A percentile compares a stretch with the other conserved stretches of the same genome.
Evolutionary conservation across 2,888 invertebrate species (phyloP).

Genomic region (Leucozona laternaria): DNA sequence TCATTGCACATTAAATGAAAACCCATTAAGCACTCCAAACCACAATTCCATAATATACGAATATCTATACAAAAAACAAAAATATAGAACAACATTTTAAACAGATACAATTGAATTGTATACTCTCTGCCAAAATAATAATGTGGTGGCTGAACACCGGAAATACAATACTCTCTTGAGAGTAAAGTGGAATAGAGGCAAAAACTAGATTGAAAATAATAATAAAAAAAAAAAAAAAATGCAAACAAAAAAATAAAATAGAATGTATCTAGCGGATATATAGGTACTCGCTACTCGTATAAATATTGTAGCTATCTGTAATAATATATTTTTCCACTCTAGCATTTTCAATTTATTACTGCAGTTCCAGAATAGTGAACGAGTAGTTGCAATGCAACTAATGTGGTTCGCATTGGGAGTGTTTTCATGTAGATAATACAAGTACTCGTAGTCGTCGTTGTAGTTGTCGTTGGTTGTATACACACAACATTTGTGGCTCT

Average conservation of each 20-base stretch:
- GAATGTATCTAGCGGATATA: conserved; percentile 31
- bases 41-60: conserved; percentile 20
- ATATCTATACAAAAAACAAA: not conserved
- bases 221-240: not conserved
- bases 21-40: conserved; percentile 57
- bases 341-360: conserved; percentile 72
- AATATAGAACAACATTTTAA: conserved; percentile 39
- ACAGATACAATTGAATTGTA: conserved; percentile 60
- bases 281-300: not conserved
- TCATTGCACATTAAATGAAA: conserved; percentile 60
- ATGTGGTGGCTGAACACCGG: conserved; percentile 61
- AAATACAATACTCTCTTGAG: conserved; percentile 53
- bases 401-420: conserved; percentile 62
- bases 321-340: conserved; percentile 45
- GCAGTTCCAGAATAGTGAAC: conserved; percentile 48
- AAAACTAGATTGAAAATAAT: conserved; percentile 28
- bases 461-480: no score
- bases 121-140: conserved; percentile 67
- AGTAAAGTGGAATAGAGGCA: conserved; percentile 23
- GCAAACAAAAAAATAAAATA: conserved; percentile 9
- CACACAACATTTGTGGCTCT: conserved; percentile 14
- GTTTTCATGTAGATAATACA: conserved; percentile 32
- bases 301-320: conserved; percentile 2
- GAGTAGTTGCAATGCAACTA: conserved; percentile 42
- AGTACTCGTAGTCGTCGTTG: not conserved